These are phyloP conservation scores for Astyanax mexicanus DNA, from an alignment of 2,797 vertebrate species.

Conservation along the genomic window DNA sequence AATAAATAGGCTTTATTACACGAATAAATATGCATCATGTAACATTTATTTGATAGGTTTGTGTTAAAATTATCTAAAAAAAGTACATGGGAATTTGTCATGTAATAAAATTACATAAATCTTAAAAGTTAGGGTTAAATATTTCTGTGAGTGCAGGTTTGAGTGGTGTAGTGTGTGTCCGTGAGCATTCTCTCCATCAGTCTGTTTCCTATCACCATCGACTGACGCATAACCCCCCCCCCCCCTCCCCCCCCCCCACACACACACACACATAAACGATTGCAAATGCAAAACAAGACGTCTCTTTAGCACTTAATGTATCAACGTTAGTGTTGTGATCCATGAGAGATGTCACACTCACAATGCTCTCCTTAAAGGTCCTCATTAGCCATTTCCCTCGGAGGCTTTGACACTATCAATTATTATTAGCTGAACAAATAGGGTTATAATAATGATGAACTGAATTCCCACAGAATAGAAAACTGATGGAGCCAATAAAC, in stretches of 20 bases:
- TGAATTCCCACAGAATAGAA: conserved; percentile 29
- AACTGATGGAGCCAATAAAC: not conserved
- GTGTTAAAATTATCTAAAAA: too few relatives aligned
- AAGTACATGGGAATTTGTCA: too few relatives aligned
- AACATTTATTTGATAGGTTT: too few relatives aligned
- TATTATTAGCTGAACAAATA: conserved; percentile 64
- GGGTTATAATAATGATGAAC: conserved; percentile 62
- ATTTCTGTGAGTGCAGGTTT: too few relatives aligned
- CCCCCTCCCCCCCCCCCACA: not conserved
- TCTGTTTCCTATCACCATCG: not conserved
- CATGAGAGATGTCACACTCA: conserved; percentile 62
- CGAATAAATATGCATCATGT: too few relatives aligned
- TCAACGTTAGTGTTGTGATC: conserved; percentile 63
- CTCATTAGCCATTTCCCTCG: conserved; percentile 62
- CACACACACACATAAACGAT: conserved; percentile 59
- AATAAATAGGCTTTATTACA: too few relatives aligned
- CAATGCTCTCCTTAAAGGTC: conserved; percentile 55
- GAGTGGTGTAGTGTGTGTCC: not conserved
- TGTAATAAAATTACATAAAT: too few relatives aligned
- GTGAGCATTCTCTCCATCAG: too few relatives aligned
- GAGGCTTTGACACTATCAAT: conserved; percentile 63
- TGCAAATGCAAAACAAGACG: conserved; percentile 69
- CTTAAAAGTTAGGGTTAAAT: too few relatives aligned
- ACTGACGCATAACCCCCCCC: not conserved
- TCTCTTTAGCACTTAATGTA: conserved; percentile 63